Evolutionary conservation across 2,888 invertebrate genomes (phyloP), one percentile per base, ranked within the genome.

Genomic region (Exephanes ischioxanthus): DNA sequence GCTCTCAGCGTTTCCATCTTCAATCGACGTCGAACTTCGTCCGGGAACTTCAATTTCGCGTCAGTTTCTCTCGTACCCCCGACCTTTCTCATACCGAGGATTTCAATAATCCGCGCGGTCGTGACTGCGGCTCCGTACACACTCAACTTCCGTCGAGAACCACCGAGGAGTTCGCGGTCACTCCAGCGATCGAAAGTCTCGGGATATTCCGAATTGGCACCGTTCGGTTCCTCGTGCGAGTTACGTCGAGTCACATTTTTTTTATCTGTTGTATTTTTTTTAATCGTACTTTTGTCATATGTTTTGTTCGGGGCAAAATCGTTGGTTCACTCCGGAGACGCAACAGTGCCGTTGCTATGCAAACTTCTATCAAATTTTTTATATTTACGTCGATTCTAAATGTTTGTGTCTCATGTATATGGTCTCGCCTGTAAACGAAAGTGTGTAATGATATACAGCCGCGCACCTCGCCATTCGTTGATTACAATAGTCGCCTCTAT

Each of bases 401-500:
- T 63, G 5, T 63, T 11, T 1, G 30, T 16, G 33, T 63, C 63
- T 61, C 30, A 61, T 30, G 26, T n/a, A 33, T 51, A 37, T 58
- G 16, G 30, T 71, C 55, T 19, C 66, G 66, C 33, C 14, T 22
- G 53, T 14, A 0, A 22, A 53, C 37, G 22, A 26, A 41, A 58
- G 66, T 55, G 45, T 80, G 30, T 72, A 71, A 72, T 84, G 37
- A 80, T 72, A 66, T 30, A 63, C 63, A n/a, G 67, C 61, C 48
- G 71, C 80, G 75, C 80, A 22, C 66, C 71, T 58, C 66, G 55
- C 73, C 55, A 71, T 26, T 55, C 26, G 79, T 63, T 26, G 71
- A 77, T 84, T 77, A 72, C 77, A 67, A 77, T 71, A 53, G 48
- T 77, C 33, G 11, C 37, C 58, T 55, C 66, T 72, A 58, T 58